Evolutionary conservation across 2,113 vertebrate genomes (phyloP).

Genomic region (Panthera tigris): DNA sequence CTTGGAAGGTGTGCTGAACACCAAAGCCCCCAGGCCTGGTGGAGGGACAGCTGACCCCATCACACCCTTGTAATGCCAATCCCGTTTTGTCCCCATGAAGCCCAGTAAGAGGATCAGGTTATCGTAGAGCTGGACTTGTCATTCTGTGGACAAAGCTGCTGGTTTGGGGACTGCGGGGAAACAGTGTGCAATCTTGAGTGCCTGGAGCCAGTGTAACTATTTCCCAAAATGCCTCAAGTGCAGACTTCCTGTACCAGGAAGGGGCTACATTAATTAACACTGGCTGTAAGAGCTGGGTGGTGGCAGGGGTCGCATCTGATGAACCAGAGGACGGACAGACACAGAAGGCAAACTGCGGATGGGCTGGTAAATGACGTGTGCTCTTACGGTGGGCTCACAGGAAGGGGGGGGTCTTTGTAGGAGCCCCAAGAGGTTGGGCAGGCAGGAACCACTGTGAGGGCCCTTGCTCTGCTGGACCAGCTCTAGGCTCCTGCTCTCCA

Average conservation of each 20-base stretch:
- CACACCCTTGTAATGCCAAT: not conserved
- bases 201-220: not conserved
- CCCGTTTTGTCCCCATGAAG: not conserved
- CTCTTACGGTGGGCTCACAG: rapidly evolving
- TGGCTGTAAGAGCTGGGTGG: not conserved
- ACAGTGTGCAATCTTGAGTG: not conserved
- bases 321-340: not conserved
- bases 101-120: not conserved
- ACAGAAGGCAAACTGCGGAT: not conserved
- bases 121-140: not conserved
- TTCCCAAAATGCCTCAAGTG: not conserved
- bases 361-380: not conserved
- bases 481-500: not conserved
- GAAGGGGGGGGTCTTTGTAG: not conserved
- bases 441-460: rapidly evolving
- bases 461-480: not conserved
- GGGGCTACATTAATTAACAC: not conserved
- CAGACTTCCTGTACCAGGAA: not conserved
- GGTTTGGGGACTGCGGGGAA: not conserved
- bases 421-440: not conserved
- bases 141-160: not conserved
- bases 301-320: not conserved
- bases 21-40: not conserved
- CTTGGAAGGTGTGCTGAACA: not conserved
- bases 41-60: not conserved